Evolutionary conservation across 2,113 vertebrate genomes (phyloP), one percentile per base, ranked within the genome.

Genomic region (Hiodon tergisus): DNA sequence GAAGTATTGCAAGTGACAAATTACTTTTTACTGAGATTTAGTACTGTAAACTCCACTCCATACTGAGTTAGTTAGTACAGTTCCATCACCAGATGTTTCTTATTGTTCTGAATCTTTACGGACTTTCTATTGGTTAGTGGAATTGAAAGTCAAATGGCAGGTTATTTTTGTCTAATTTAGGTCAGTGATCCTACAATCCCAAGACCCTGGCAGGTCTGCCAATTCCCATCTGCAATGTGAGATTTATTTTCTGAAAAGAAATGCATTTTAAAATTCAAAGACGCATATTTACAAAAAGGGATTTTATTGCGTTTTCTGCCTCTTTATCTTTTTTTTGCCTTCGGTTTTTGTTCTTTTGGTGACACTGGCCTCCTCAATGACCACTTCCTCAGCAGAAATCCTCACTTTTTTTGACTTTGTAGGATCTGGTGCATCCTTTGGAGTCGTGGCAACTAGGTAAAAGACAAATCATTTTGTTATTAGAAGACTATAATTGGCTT

Each of bases 321-420:
- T 74, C 75, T 77, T 81, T 82, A 85, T 84, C 77, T 70, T 83
- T 72, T 60, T 71, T 1, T 8, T 14, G 10, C 67, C 58, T 31
- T 52, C 48, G 61, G 78, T 85, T 73, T 85, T 86, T 82, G 89
- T 86, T 17, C 50, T 47, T 71, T 85, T 88, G 54, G 88, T 85
- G 10, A 81, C 83, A 69, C 85, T 85, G 71, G 88, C 85, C 3
- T 90, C 88, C 74, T 88, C 89, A 3, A 89, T 47, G 50, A 91
- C 3, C 0, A 91, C 90, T 77, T 85, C 78, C 69, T 88, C 88
- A 0, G 73, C 9, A 8, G 68, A 48, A 14, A 87, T 76, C 13
- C 77, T 83, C 60, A 87, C 86, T 78, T 82, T 85, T 76, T 88
- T 91, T 0, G 53, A 79, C 81, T 77, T 88, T 54, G 71, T 71